Conservation (phyloP, 2,797 vertebrate genomes). For the Nyctalus aviator region DNA sequence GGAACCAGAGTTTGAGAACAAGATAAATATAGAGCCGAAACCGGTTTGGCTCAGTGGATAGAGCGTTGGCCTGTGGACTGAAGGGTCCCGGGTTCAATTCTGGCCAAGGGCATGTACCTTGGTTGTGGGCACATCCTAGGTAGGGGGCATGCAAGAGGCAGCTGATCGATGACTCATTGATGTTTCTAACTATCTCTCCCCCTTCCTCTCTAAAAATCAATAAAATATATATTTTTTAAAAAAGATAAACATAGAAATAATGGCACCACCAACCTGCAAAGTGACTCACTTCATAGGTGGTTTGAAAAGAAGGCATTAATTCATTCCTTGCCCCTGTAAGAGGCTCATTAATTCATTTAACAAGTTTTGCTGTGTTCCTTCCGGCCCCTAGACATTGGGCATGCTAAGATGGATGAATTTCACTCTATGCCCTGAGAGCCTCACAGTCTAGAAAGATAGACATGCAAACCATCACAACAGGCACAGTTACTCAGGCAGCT, state of each 20-base stretch:
- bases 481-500: not conserved
- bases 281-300: not conserved
- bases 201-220: no score
- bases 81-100: no score
- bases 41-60: no score
- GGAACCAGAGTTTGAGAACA: not conserved
- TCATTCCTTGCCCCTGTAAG: not conserved
- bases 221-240: no score
- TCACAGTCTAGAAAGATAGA: not conserved
- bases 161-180: no score
- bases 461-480: accelerated
- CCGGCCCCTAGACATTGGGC: not conserved
- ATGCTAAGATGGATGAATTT: not conserved
- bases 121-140: no score
- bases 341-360: not conserved
- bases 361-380: not conserved
- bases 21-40: not conserved
- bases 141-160: no score
- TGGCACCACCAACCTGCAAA: not conserved
- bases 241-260: not conserved
- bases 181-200: no score
- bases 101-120: no score
- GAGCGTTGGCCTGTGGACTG: no score
- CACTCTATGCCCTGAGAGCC: no score
- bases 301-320: not conserved